These are phyloP conservation scores for Chelonus formosanus DNA, from an alignment of 2,888 invertebrate species.

Conservation along the genomic window DNA sequence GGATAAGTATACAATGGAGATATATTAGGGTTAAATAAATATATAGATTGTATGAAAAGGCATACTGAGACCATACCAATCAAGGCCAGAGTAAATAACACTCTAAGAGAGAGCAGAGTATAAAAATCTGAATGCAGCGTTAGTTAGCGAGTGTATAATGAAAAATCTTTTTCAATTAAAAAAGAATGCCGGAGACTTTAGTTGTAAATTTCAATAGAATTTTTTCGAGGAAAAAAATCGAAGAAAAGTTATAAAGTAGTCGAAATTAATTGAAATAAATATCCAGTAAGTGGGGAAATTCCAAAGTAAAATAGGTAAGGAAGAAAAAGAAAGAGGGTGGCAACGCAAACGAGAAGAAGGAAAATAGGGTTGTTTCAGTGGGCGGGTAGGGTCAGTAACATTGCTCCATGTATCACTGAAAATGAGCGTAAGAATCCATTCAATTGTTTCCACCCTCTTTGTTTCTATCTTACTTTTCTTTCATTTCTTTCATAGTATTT, in stretches of 20 bases:
- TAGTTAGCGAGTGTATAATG: no score
- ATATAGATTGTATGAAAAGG: no score
- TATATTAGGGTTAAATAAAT: no score
- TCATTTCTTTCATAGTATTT: background rate
- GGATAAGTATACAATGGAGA: no score
- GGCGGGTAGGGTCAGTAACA: constrained; percentile 52
- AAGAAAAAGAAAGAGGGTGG: constrained; percentile 26
- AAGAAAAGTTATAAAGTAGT: background rate
- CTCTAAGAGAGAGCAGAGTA: no score
- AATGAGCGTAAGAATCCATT: constrained; percentile 34
- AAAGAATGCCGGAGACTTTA: no score
- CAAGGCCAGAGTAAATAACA: no score
- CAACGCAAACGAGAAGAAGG: constrained; percentile 29
- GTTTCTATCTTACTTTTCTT: constrained; percentile 2
- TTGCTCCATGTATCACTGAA: constrained; percentile 51
- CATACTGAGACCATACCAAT: no score
- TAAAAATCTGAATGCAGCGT: no score
- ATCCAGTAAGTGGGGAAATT: background rate
- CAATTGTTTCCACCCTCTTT: constrained; percentile 14
- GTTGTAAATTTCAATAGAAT: no score
- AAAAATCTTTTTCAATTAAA: no score
- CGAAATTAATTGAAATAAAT: constrained; percentile 6
- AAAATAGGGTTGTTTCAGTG: constrained; percentile 48
- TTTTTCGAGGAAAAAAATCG: background rate
- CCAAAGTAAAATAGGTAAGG: constrained; percentile 10